Conservation (phyloP, 2,888 invertebrate genomes). For the Mythimna pallens region DNA sequence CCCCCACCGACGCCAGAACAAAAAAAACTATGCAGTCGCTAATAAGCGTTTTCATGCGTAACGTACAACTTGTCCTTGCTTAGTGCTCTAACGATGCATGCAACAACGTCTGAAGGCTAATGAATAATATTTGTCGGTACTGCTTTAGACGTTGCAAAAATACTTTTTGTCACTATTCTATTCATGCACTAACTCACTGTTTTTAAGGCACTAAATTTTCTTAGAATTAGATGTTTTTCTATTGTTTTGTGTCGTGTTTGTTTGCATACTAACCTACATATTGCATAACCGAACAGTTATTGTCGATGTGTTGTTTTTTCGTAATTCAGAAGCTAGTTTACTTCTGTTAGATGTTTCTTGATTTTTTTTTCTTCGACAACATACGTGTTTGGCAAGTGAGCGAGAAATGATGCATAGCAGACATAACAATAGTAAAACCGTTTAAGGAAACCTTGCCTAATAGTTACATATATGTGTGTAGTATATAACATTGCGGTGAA, state of each 20-base stretch:
- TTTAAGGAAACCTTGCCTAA: conserved; percentile 44
- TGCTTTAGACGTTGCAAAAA: conserved; percentile 48
- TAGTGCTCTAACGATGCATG: conserved; percentile 65
- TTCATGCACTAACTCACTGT: conserved; percentile 38
- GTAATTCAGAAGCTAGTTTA: conserved; percentile 40
- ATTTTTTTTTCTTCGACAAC: conserved; percentile 26
- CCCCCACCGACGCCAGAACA: conserved; percentile 81
- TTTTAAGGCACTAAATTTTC: conserved; percentile 46
- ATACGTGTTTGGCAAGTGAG: conserved; percentile 30
- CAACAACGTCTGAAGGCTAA: conserved; percentile 65
- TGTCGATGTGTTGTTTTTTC: conserved; percentile 45
- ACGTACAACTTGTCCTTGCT: conserved; percentile 64
- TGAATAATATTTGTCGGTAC: conserved; percentile 57
- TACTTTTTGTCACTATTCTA: conserved; percentile 50
- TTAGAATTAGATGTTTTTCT: conserved; percentile 46
- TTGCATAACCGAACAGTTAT: conserved; percentile 37
- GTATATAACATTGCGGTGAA: conserved; percentile 21
- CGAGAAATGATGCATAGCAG: conserved; percentile 35
- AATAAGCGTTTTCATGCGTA: conserved; percentile 60
- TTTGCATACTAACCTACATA: conserved; percentile 53
- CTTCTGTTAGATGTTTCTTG: conserved; percentile 11
- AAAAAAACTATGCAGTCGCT: conserved; percentile 75
- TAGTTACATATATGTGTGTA: conserved; percentile 21
- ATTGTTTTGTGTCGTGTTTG: conserved; percentile 42
- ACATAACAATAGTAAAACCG: conserved; percentile 35